phyloP scores from a whole-genome alignment of 2,888 invertebrate species.

The Temnothorax rugatulus region DNA sequence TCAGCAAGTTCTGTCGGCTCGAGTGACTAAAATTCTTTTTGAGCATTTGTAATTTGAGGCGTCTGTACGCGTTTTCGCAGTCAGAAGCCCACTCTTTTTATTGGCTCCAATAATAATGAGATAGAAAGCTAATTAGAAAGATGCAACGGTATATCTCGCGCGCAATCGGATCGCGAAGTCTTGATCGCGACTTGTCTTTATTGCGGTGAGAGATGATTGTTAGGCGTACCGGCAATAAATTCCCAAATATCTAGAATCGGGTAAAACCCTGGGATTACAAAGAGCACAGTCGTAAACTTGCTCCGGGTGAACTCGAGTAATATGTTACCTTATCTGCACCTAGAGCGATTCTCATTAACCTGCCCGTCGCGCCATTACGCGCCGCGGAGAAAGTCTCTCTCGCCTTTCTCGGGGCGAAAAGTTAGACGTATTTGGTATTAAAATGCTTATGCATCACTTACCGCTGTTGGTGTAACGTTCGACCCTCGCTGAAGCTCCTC shows the following conservation, averaged over 20 bases:
- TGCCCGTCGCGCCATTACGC: constrained; percentile 40
- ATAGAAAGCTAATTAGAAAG: background rate
- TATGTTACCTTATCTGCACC: constrained; percentile 54
- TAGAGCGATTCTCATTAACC: constrained; percentile 55
- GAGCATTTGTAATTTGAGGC: constrained; percentile 31
- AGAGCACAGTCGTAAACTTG: constrained; percentile 56
- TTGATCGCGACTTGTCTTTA: constrained; percentile 48
- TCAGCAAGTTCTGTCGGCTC: constrained; percentile 58
- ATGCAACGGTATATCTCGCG: background rate
- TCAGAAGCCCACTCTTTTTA: background rate
- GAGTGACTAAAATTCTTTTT: constrained; percentile 60
- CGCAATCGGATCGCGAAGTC: constrained; percentile 2
- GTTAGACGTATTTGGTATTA: constrained; percentile 50
- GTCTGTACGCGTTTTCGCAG: background rate
- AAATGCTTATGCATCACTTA: constrained; percentile 50
- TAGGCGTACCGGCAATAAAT: constrained; percentile 54
- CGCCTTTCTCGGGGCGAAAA: constrained; percentile 14
- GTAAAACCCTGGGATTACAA: constrained; percentile 56
- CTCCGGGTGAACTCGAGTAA: constrained; percentile 42
- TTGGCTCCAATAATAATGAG: background rate
- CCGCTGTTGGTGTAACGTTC: constrained; percentile 41
- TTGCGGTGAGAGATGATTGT: constrained; percentile 40
- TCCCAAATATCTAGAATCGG: constrained; percentile 57
- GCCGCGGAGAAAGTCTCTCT: constrained; percentile 26
- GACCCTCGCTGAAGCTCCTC: constrained; percentile 24